A percentile compares a stretch with the other conserved stretches of the same genome.
Conservation (phyloP, 2,888 invertebrate genomes). For the Drosophila atripex region DNA sequence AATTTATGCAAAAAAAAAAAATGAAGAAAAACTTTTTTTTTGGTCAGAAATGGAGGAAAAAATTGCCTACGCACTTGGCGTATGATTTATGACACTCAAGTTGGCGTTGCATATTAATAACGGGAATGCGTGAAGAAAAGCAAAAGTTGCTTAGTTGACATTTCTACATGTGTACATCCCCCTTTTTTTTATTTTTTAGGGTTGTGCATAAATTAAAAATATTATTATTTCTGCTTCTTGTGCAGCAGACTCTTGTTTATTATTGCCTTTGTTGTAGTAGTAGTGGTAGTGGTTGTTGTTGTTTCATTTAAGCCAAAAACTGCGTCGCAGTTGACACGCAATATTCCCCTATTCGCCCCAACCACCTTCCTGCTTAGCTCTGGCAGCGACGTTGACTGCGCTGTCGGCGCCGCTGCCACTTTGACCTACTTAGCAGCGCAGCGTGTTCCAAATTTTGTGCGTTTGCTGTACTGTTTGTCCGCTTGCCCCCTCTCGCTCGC, state of each 20-base stretch:
- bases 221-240: slow-evolving; percentile 39
- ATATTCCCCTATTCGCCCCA: slow-evolving; percentile 39
- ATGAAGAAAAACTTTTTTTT: slow-evolving; percentile 15
- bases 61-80: slow-evolving; percentile 69
- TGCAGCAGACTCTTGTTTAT: slow-evolving; percentile 9
- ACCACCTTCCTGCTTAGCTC: not conserved
- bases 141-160: slow-evolving; percentile 62
- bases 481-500: slow-evolving; percentile 15
- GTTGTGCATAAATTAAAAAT: slow-evolving; percentile 73
- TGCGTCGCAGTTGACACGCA: slow-evolving; percentile 67
- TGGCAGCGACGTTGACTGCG: slow-evolving; percentile 24
- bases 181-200: slow-evolving; percentile 21
- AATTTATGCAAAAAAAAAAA: slow-evolving; percentile 64
- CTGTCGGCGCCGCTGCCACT: slow-evolving; percentile 68
- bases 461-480: slow-evolving; percentile 50
- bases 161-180: slow-evolving; percentile 26
- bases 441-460: slow-evolving; percentile 74
- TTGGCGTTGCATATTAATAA: slow-evolving; percentile 74
- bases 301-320: slow-evolving; percentile 24
- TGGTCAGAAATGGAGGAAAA: slow-evolving; percentile 19
- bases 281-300: slow-evolving; percentile 16
- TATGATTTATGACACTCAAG: slow-evolving; percentile 70
- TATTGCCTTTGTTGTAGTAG: too few relatives aligned
- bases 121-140: slow-evolving; percentile 66
- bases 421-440: slow-evolving; percentile 75